Percentiles rank a stretch among this genome's conserved stretches.
These are phyloP conservation scores for Eulimnadia texana DNA, from an alignment of 1,140 invertebrate species.

Conservation along the genomic window DNA sequence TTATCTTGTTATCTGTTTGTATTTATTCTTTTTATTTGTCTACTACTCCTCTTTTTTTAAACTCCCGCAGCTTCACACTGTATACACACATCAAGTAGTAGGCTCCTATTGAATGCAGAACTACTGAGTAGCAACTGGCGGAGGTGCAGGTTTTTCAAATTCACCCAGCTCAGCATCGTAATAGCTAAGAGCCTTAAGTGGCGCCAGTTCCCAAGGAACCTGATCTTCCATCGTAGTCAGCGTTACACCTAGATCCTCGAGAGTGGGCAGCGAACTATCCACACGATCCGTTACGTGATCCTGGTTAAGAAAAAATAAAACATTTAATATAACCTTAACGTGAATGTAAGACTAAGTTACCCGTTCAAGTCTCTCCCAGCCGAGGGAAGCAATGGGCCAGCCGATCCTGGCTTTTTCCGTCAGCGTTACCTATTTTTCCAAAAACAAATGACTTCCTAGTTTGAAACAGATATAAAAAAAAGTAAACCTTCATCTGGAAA, in stretches of 20 bases:
- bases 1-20: neutral
- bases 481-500: conserved; percentile 41
- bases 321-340: conserved; percentile 9
- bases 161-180: conserved; percentile 62
- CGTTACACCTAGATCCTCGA: conserved; percentile 73
- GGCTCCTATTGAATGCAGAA: neutral
- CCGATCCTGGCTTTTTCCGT: conserved; percentile 40
- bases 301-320: conserved; percentile 31
- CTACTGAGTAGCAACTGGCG: conserved; percentile 26
- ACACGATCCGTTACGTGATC: conserved; percentile 59
- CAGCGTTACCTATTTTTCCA: conserved; percentile 36
- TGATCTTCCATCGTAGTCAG: conserved; percentile 58
- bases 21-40: neutral
- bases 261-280: conserved; percentile 45
- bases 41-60: neutral
- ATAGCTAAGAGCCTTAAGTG: conserved; percentile 44
- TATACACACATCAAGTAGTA: neutral
- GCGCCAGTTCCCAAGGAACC: conserved; percentile 57
- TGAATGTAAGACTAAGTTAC: conserved; percentile 31
- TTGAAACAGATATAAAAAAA: neutral
- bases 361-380: conserved; percentile 64
- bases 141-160: conserved; percentile 46
- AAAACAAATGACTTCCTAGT: neutral
- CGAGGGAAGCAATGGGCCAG: conserved; percentile 48
- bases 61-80: neutral